phyloP scores from a whole-genome alignment of 2,113 vertebrate genomes.

The Anthoscopus minutus region DNA sequence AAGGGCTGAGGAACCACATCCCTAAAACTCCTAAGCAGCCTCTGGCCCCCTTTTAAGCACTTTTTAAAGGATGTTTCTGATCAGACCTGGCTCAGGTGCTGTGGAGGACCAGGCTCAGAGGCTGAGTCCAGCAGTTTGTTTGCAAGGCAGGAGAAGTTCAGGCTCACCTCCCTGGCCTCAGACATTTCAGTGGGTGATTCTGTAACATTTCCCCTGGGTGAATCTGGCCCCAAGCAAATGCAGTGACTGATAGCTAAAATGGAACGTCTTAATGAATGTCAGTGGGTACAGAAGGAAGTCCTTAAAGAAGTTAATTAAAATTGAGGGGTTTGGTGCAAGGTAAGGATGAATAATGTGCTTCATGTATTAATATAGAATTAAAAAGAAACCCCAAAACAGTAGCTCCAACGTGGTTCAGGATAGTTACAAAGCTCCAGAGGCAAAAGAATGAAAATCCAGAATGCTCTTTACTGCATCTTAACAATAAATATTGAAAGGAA shows the following conservation, averaged over 20 bases:
- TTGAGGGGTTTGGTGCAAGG: background rate
- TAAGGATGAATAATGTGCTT: background rate
- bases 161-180: background rate
- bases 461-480: background rate
- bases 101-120: background rate
- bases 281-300: background rate
- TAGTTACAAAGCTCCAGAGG: background rate
- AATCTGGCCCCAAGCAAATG: background rate
- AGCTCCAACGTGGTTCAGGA: background rate
- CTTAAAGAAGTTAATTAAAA: slow-evolving; percentile 45
- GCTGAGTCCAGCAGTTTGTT: background rate
- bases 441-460: background rate
- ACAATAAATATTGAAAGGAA: background rate
- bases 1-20: rapidly evolving
- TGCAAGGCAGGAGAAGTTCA: background rate
- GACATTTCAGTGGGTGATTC: background rate
- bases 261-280: slow-evolving; percentile 31
- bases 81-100: background rate
- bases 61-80: background rate
- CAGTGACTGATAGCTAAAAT: background rate
- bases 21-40: background rate
- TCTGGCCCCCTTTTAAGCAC: background rate
- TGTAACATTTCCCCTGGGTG: background rate
- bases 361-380: background rate
- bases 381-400: background rate